phyloP scores from a whole-genome alignment of 2,888 invertebrate species.

The Ernsta delagoae region DNA sequence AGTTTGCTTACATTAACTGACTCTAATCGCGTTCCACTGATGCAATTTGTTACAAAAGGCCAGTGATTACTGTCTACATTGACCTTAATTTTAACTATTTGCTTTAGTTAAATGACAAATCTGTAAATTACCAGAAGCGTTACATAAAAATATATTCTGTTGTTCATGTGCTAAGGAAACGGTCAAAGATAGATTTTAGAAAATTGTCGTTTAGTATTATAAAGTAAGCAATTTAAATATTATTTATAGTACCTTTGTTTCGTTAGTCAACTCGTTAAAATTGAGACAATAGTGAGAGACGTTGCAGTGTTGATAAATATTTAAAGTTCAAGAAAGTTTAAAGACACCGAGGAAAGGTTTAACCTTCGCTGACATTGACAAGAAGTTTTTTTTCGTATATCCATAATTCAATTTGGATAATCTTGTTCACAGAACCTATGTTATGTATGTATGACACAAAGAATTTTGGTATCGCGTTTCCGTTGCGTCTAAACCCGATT shows the following conservation, averaged over 20 bases:
- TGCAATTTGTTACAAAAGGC: slow-evolving; percentile 1
- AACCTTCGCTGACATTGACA: background rate
- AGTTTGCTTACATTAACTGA: background rate
- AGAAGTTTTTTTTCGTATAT: background rate
- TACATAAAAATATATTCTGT: background rate
- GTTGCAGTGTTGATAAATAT: background rate
- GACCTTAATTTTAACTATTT: background rate
- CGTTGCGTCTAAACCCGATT: slow-evolving; percentile 34
- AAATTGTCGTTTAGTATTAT: too few species aligned
- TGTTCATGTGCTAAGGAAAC: too few species aligned
- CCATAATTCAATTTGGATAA: slow-evolving; percentile 29
- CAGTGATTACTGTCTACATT: background rate
- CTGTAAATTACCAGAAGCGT: background rate
- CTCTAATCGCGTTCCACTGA: background rate
- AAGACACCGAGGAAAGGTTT: background rate
- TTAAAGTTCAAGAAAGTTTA: background rate
- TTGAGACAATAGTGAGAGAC: background rate
- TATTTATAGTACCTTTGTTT: too few species aligned
- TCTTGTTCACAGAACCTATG: slow-evolving; percentile 22
- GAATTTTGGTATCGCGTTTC: slow-evolving; percentile 26
- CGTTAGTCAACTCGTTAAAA: background rate
- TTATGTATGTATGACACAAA: slow-evolving; percentile 15
- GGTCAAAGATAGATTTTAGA: too few species aligned
- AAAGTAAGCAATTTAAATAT: too few species aligned
- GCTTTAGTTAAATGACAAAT: background rate